Percentiles rank a stretch among this genome's conserved stretches.
Conservation (phyloP, 2,888 invertebrate species). For the Escarpia spicata region DNA sequence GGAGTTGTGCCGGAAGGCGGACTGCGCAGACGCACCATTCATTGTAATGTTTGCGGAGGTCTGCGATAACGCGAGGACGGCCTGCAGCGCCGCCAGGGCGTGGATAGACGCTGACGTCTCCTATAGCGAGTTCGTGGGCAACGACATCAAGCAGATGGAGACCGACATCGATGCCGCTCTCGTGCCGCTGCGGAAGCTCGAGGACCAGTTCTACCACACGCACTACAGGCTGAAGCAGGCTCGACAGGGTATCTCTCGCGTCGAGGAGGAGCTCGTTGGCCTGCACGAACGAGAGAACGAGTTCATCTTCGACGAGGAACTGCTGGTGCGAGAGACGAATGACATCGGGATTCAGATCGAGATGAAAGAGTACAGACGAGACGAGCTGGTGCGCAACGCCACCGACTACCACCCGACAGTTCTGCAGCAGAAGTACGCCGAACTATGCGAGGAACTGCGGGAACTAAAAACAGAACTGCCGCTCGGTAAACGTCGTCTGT, state of each 20-base stretch:
- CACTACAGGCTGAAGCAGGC: constrained; percentile 51
- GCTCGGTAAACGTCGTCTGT: constrained; percentile 46
- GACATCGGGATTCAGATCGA: constrained; percentile 54
- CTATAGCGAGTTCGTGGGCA: constrained; percentile 51
- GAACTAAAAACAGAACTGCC: constrained; percentile 50
- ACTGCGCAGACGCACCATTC: constrained; percentile 52
- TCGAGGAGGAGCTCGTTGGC: constrained; percentile 44
- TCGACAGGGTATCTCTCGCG: constrained; percentile 48
- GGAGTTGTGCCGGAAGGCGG: constrained; percentile 48
- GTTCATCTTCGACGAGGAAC: constrained; percentile 36
- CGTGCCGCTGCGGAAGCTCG: constrained; percentile 46
- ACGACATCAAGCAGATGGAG: constrained; percentile 52
- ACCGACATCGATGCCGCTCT: constrained; percentile 47
- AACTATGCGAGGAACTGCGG: constrained; percentile 51
- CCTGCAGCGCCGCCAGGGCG: constrained; percentile 48
- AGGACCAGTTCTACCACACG: constrained; percentile 51
- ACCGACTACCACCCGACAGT: constrained; percentile 18
- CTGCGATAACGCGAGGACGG: constrained; percentile 52
- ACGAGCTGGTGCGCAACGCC: constrained; percentile 37
- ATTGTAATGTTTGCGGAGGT: constrained; percentile 56
- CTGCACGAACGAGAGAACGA: constrained; percentile 48
- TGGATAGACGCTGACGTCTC: constrained; percentile 58
- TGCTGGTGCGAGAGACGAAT: constrained; percentile 43
- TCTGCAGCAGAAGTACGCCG: constrained; percentile 45
- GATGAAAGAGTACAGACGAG: constrained; percentile 51